Evolutionary conservation across 2,797 vertebrate species (phyloP).

Genomic region (Lithobates sylvaticus): DNA sequence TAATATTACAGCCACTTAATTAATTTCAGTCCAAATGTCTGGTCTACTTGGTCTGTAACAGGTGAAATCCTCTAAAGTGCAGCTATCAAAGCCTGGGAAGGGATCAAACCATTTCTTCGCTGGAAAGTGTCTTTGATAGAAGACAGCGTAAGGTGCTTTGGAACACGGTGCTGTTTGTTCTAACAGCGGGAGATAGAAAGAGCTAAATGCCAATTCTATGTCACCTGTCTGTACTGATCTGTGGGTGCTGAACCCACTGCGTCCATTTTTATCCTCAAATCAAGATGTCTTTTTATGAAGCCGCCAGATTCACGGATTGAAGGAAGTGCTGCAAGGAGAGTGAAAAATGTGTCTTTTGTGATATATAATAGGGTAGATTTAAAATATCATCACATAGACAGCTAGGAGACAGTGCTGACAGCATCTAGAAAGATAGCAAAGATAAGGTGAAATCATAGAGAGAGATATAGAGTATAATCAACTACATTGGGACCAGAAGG

Average conservation of each 20-base stretch:
- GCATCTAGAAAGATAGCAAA: background rate
- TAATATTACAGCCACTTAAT: slow-evolving; percentile 7
- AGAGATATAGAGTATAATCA: background rate
- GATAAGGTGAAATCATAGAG: background rate
- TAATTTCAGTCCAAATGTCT: slow-evolving; percentile 9
- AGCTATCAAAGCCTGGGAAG: slow-evolving; percentile 15
- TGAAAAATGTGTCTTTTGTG: slow-evolving; percentile 5
- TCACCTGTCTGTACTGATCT: slow-evolving; percentile 32
- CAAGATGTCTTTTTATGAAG: background rate
- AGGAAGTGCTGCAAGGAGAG: slow-evolving; percentile 14
- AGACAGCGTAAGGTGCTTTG: background rate
- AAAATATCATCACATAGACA: slow-evolving; percentile 25
- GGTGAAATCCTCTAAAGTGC: slow-evolving; percentile 4
- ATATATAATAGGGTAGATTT: slow-evolving; percentile 35
- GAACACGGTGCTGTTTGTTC: slow-evolving; percentile 38
- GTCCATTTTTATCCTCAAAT: slow-evolving; percentile 28
- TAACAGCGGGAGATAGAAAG: slow-evolving; percentile 35
- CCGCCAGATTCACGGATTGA: background rate
- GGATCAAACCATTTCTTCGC: slow-evolving; percentile 14
- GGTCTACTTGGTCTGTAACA: background rate
- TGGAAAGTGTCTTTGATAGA: slow-evolving; percentile 39
- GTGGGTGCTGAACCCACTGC: slow-evolving; percentile 25
- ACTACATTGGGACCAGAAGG: background rate
- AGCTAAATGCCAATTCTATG: slow-evolving; percentile 38
- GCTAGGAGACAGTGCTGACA: slow-evolving; percentile 3